Conservation (phyloP, 2,797 vertebrate species). For the Knipowitschia caucasica region DNA sequence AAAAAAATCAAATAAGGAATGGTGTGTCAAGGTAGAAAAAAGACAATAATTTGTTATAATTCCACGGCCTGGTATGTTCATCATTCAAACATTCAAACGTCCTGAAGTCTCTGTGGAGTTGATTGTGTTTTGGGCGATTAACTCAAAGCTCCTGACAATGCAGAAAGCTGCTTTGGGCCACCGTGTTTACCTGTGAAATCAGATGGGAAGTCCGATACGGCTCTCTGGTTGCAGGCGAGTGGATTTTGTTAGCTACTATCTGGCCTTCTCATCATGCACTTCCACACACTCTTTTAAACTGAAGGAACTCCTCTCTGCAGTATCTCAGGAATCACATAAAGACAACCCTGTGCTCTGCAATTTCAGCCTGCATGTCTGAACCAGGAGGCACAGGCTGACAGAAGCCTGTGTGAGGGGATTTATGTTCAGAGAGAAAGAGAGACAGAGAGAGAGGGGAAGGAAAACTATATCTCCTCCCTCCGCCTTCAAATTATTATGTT, state of each 20-base stretch:
- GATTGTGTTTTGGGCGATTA: slow-evolving; percentile 37
- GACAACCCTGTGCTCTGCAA: slow-evolving; percentile 76
- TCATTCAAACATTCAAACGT: slow-evolving; percentile 30
- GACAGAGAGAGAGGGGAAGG: slow-evolving; percentile 40
- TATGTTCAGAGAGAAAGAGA: slow-evolving; percentile 67
- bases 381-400: slow-evolving; percentile 80
- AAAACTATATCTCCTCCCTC: slow-evolving; percentile 56
- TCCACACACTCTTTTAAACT: slow-evolving; percentile 61
- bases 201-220: slow-evolving; percentile 73
- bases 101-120: slow-evolving; percentile 34
- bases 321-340: slow-evolving; percentile 76
- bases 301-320: slow-evolving; percentile 62
- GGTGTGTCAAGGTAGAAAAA: too few species aligned
- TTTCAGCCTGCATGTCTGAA: slow-evolving; percentile 79
- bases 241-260: slow-evolving; percentile 69
- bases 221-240: slow-evolving; percentile 63
- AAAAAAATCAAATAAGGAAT: too few species aligned
- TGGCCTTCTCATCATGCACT: slow-evolving; percentile 54
- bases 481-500: slow-evolving; percentile 72
- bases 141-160: slow-evolving; percentile 56
- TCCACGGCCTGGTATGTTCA: slow-evolving; percentile 46
- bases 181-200: slow-evolving; percentile 70
- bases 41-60: too few species aligned
- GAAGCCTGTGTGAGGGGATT: slow-evolving; percentile 81
- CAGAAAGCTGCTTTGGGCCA: slow-evolving; percentile 59